Evolutionary conservation across 2,797 vertebrate genomes (phyloP).

Genomic region (Sebastes aleutianus): DNA sequence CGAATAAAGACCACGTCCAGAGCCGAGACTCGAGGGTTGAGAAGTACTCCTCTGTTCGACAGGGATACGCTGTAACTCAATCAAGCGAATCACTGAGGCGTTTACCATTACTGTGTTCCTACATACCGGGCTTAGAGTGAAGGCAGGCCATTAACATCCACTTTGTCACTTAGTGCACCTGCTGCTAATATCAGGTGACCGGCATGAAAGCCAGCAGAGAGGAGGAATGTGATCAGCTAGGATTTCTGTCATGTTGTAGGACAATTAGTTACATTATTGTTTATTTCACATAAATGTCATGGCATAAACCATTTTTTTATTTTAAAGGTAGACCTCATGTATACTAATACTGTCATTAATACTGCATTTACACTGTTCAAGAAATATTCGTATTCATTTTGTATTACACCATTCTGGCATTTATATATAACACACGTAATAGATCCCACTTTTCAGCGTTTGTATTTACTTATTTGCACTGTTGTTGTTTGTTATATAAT

Average conservation of each 20-base stretch:
- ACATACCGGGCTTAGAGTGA: conserved; percentile 42
- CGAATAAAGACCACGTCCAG: conserved; percentile 38
- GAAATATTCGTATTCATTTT: too few relatives aligned
- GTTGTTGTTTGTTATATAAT: too few relatives aligned
- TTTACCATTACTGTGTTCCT: conserved; percentile 54
- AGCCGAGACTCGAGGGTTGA: conserved; percentile 18
- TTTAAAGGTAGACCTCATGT: neutral
- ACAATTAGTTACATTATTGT: conserved; percentile 6
- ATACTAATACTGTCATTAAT: neutral
- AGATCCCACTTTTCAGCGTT: too few relatives aligned
- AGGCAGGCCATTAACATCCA: conserved; percentile 52
- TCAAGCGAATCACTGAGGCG: conserved; percentile 45
- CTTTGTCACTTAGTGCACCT: conserved; percentile 63
- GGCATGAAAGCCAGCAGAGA: conserved; percentile 45
- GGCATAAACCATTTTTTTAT: neutral
- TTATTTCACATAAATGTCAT: neutral
- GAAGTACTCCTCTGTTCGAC: conserved; percentile 50
- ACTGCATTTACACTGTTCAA: too few relatives aligned
- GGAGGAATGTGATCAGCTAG: conserved; percentile 32
- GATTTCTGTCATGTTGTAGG: neutral
- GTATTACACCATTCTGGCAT: too few relatives aligned
- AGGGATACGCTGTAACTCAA: conserved; percentile 63
- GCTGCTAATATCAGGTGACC: conserved; percentile 58
- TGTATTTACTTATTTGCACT: too few relatives aligned
- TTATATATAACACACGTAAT: too few relatives aligned